Evolutionary conservation across 1,140 invertebrate species (phyloP).

Genomic region (Bicyclus anynana): DNA sequence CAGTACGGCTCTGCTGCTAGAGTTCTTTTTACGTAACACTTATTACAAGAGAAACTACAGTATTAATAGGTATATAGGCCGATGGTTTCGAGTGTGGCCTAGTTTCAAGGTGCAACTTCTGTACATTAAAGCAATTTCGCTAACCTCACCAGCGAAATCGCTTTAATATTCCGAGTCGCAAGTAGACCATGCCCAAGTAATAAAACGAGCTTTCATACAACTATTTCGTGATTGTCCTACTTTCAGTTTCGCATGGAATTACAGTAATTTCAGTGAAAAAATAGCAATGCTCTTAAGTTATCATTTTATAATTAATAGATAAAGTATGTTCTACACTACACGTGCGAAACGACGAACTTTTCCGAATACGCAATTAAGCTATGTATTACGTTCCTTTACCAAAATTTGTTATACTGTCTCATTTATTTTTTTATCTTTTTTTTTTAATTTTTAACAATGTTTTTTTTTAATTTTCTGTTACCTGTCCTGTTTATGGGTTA

Average conservation of each 20-base stretch:
- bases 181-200: background rate
- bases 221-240: background rate
- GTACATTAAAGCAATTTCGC: constrained; percentile 1
- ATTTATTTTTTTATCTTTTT: too few relatives aligned
- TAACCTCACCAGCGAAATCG: background rate
- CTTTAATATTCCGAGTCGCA: background rate
- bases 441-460: too few relatives aligned
- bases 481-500: too few relatives aligned
- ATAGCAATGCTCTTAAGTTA: background rate
- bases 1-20: too few relatives aligned
- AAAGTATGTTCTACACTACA: too few relatives aligned
- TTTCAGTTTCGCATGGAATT: background rate
- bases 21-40: too few relatives aligned
- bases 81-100: background rate
- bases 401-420: too few relatives aligned
- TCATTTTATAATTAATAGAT: too few relatives aligned
- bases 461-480: too few relatives aligned
- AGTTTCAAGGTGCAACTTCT: background rate
- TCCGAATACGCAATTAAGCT: too few relatives aligned
- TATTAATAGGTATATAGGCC: background rate
- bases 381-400: too few relatives aligned
- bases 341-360: too few relatives aligned
- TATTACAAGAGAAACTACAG: background rate
- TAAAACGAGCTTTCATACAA: background rate
- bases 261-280: background rate